Conservation (phyloP, 2,888 invertebrate genomes). For the Toxonevra muliebris region DNA sequence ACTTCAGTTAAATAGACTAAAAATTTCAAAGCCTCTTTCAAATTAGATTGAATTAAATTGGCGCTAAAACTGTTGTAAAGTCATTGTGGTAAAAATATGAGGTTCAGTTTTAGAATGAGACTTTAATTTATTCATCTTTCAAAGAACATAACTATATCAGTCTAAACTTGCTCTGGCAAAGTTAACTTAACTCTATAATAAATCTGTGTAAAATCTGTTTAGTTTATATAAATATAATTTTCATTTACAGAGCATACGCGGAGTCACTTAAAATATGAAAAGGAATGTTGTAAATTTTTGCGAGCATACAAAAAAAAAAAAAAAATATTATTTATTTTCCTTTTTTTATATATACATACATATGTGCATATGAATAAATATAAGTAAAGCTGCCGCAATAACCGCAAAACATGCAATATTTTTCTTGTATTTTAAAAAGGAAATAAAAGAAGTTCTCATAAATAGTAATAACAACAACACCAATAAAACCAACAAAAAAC, state of each 20-base stretch:
- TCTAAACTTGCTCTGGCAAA: no score
- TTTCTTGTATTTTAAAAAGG: conserved; percentile 8
- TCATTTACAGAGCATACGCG: background rate
- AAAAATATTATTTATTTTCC: background rate
- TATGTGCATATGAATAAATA: background rate
- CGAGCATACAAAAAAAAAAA: background rate
- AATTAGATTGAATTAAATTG: no score
- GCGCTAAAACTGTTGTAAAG: no score
- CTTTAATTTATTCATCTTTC: no score
- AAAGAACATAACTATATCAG: no score
- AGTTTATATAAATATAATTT: background rate
- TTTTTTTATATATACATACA: background rate
- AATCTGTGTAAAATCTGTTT: background rate
- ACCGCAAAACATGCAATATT: conserved; percentile 33
- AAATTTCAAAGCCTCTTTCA: no score
- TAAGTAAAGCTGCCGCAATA: conserved; percentile 12
- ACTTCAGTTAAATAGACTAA: no score
- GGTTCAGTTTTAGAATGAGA: no score
- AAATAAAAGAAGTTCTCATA: conserved; percentile 30
- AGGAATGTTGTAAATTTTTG: background rate
- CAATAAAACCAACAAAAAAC: conserved; percentile 13
- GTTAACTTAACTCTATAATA: background rate
- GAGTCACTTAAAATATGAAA: background rate
- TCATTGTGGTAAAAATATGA: no score
- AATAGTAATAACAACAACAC: conserved; percentile 23